Evolutionary conservation across 2,797 vertebrate genomes (phyloP).

Genomic region (Syngnathus acus): DNA sequence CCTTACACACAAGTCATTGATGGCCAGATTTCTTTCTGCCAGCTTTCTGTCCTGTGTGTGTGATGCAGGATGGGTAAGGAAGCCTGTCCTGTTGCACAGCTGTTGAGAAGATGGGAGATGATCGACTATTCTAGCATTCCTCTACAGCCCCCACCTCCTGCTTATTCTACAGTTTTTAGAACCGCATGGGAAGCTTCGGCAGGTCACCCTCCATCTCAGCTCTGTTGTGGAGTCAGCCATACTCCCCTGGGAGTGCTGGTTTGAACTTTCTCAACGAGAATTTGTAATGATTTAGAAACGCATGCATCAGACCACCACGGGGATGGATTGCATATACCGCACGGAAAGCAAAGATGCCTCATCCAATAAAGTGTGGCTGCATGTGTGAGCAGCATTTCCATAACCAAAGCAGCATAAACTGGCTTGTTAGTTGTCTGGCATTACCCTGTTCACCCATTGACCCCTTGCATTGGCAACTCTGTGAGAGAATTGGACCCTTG

Average conservation of each 20-base stretch:
- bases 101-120: slow-evolving; percentile 52
- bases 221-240: slow-evolving; percentile 47
- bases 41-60: not conserved
- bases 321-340: slow-evolving; percentile 47
- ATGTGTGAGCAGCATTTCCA: slow-evolving; percentile 20
- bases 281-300: slow-evolving; percentile 44
- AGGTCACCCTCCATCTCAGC: slow-evolving; percentile 24
- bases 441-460: slow-evolving; percentile 48
- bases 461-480: slow-evolving; percentile 37
- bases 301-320: slow-evolving; percentile 26
- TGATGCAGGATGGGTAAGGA: slow-evolving; percentile 3
- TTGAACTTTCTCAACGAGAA: slow-evolving; percentile 61
- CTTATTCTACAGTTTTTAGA: slow-evolving; percentile 35
- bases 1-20: not conserved
- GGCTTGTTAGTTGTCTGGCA: slow-evolving; percentile 47
- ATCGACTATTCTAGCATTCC: slow-evolving; percentile 44
- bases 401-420: slow-evolving; percentile 49
- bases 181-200: slow-evolving; percentile 33
- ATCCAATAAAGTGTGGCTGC: slow-evolving; percentile 25
- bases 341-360: slow-evolving; percentile 26
- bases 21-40: not conserved
- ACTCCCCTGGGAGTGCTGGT: slow-evolving; percentile 48
- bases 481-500: slow-evolving; percentile 44
- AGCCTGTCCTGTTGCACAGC: slow-evolving; percentile 37
- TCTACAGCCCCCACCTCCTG: slow-evolving; percentile 10